phyloP scores from a whole-genome alignment of 2,113 vertebrate species.

The Silurus meridionalis region DNA sequence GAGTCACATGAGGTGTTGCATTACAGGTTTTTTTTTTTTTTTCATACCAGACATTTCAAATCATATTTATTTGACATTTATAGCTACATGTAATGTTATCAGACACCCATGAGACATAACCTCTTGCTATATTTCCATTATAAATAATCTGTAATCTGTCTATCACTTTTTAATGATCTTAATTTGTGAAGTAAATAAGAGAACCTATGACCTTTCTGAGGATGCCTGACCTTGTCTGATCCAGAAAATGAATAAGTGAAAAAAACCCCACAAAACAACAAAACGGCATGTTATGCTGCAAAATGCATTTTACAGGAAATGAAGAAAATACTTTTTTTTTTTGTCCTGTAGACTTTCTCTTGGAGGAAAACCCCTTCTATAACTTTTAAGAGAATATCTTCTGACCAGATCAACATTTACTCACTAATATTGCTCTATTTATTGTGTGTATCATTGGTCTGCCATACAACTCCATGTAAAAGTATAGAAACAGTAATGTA shows the following conservation, averaged over 20 bases:
- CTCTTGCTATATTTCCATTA: neutral
- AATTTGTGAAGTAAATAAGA: neutral
- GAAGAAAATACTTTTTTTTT: neutral
- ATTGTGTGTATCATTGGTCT: neutral
- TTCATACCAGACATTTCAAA: neutral
- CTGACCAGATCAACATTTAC: neutral
- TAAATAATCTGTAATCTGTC: neutral
- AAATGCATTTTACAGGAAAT: neutral
- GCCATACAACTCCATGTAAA: neutral
- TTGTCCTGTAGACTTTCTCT: neutral
- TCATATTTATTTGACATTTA: neutral
- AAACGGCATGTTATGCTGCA: neutral
- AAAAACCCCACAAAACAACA: too few species aligned
- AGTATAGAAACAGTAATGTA: neutral
- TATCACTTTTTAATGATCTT: neutral
- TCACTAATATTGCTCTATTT: neutral
- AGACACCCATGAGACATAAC: neutral
- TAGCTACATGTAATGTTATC: neutral
- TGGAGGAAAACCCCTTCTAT: neutral
- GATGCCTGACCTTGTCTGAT: neutral
- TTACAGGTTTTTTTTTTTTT: neutral
- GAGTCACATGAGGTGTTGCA: neutral
- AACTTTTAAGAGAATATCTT: neutral
- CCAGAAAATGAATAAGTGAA: neutral
- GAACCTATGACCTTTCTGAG: neutral